These are phyloP conservation scores for Amphilophus citrinellus DNA, from an alignment of 2,113 vertebrate species.

Conservation along the genomic window DNA sequence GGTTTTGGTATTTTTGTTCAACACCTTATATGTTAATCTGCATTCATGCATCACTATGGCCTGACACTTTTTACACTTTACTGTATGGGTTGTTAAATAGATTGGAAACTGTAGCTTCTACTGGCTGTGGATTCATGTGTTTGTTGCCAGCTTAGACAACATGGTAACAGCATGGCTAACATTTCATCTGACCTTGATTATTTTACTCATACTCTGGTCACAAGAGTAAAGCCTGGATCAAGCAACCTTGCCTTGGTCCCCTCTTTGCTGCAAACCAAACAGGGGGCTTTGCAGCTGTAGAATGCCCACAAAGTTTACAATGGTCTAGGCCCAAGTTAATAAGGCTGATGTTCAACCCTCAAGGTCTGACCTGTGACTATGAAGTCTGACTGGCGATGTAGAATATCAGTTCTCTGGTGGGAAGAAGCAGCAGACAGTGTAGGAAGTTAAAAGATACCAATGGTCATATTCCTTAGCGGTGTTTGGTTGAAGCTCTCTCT, in stretches of 20 bases:
- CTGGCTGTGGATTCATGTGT: no score
- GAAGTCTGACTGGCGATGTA: neutral
- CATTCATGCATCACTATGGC: no score
- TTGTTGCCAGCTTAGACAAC: no score
- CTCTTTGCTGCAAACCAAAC: neutral
- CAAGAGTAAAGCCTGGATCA: neutral
- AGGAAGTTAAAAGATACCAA: neutral
- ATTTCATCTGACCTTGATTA: neutral
- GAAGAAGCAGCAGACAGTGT: neutral
- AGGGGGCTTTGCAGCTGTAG: neutral
- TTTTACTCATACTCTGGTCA: neutral
- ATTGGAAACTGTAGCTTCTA: no score
- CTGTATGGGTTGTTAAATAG: no score
- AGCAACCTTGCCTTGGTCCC: neutral
- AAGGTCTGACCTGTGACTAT: fast-evolving
- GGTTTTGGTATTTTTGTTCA: no score
- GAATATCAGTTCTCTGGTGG: neutral
- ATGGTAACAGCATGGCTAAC: neutral
- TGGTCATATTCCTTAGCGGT: neutral
- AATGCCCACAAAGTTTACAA: neutral
- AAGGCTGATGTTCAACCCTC: neutral
- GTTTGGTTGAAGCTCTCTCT: neutral
- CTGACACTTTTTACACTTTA: no score
- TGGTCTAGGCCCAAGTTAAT: neutral
- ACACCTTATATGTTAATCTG: no score